phyloP scores from a whole-genome alignment of 2,888 invertebrate genomes.

The Thyatira batis region DNA sequence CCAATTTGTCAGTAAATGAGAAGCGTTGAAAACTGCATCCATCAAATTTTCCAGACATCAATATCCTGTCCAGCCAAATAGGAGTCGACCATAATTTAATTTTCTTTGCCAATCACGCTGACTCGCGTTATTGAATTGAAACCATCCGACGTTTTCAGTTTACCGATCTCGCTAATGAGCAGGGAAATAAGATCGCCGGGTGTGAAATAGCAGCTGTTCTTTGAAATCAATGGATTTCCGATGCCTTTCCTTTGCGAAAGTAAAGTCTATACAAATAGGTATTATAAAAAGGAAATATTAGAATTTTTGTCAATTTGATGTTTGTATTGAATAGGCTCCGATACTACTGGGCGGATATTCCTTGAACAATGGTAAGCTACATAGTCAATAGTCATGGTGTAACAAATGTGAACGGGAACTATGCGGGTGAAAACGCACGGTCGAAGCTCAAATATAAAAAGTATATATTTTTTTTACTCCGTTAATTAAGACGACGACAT shows the following conservation, averaged over 20 bases:
- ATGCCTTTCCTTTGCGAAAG: not conserved
- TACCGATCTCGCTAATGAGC: constrained; percentile 47
- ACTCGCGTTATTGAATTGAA: constrained; percentile 40
- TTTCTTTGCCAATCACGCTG: constrained; percentile 35
- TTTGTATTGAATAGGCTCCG: no score
- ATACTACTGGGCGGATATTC: no score
- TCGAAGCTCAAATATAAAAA: no score
- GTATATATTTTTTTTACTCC: no score
- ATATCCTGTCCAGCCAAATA: constrained; percentile 60
- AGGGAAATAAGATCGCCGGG: constrained; percentile 49
- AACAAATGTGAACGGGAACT: no score
- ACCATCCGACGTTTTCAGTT: constrained; percentile 22
- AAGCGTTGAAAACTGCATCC: constrained; percentile 14
- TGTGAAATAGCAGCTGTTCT: constrained; percentile 47
- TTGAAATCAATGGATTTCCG: constrained; percentile 12
- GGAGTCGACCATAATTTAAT: constrained; percentile 43
- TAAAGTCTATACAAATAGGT: not conserved
- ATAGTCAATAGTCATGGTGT: no score
- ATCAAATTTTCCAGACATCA: constrained; percentile 49
- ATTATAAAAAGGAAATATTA: no score
- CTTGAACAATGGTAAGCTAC: no score
- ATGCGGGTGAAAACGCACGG: no score
- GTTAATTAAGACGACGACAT: not conserved
- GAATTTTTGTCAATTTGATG: no score
- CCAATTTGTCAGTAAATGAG: not conserved